A percentile compares a stretch with the other conserved stretches of the same genome.
phyloP scores from a whole-genome alignment of 2,888 invertebrate species.

The Tribolium freemani region DNA sequence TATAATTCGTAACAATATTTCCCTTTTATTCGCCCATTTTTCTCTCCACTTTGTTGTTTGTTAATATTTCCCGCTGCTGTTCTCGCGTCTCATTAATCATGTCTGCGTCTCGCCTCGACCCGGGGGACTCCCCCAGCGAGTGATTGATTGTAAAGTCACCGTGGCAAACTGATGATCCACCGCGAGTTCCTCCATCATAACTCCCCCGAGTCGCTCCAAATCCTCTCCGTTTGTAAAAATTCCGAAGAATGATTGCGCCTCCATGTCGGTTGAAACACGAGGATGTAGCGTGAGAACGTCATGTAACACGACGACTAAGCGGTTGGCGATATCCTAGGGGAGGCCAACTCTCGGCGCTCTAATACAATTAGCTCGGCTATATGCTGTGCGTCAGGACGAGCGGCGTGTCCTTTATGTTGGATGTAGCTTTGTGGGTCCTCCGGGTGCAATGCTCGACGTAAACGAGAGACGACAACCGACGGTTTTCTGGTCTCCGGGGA shows the following conservation, averaged over 20 bases:
- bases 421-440: slow-evolving; percentile 39
- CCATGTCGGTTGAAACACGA: not conserved
- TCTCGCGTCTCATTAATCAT: slow-evolving; percentile 57
- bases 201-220: slow-evolving; percentile 14
- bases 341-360: slow-evolving; percentile 55
- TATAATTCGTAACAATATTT: too few relatives aligned
- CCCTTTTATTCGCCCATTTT: too few relatives aligned
- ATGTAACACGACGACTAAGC: slow-evolving; percentile 43
- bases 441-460: slow-evolving; percentile 43
- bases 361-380: slow-evolving; percentile 55
- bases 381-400: slow-evolving; percentile 35
- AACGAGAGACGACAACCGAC: slow-evolving; percentile 40
- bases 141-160: slow-evolving; percentile 43
- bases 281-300: slow-evolving; percentile 44
- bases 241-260: slow-evolving; percentile 4
- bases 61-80: slow-evolving; percentile 13
- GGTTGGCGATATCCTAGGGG: slow-evolving; percentile 49
- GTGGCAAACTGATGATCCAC: slow-evolving; percentile 38
- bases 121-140: slow-evolving; percentile 39
- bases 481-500: slow-evolving; percentile 25
- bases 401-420: slow-evolving; percentile 42
- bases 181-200: slow-evolving; percentile 36
- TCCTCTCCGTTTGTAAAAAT: not conserved
- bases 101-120: slow-evolving; percentile 48
- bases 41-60: not conserved